Evolutionary conservation across 1,140 invertebrate species (phyloP), one percentile per base, ranked within the genome.

Genomic region (Calephelis nemesis): DNA sequence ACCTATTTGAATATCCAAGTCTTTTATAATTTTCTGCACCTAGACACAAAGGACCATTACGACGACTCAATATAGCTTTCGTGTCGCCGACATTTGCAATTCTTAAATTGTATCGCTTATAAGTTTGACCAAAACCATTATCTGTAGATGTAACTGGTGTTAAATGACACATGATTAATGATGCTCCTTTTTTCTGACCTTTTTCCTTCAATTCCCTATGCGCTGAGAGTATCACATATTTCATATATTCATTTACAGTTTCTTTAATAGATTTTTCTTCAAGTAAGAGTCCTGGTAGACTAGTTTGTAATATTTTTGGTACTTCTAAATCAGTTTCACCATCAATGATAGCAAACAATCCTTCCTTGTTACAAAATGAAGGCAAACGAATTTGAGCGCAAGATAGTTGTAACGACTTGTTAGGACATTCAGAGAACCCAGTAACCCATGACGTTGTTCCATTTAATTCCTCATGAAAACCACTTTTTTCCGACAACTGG

Each of bases 401-500:
- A 75, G 94, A 95, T 7, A 97, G 84, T 76, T 95, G 95, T 77
- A 95, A 93, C 73, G 93, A 93, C 70, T 94, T 94, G 48, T 96
- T 96, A 1, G 96, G 94, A n/a, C 96, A 95, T 92, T 97, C 96
- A 1, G 96, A 96, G 89, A 97, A 97, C 58, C 96, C 96, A n/a
- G 96, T 92, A 47, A 92, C 93, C 96, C 96, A 97, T 0, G 95
- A 95, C 8, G 94, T 93, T 67, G 93, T 93, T 1, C 89, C 90
- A 67, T 89, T 92, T 71, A 92, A 79, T 71, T 93, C 93, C 73
- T 93, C 91, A 65, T 93, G 92, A 70, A 92, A 92, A 65, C 89
- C 90, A 64, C 85, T 92, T 81, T 94, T 94, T 74, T 95, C 94
- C 50, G 94, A 92, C 77, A 93, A 93, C 10, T 95, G 94, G 76